These are phyloP conservation scores for Cryptus armator DNA, from an alignment of 2,888 invertebrate species.

Conservation along the genomic window DNA sequence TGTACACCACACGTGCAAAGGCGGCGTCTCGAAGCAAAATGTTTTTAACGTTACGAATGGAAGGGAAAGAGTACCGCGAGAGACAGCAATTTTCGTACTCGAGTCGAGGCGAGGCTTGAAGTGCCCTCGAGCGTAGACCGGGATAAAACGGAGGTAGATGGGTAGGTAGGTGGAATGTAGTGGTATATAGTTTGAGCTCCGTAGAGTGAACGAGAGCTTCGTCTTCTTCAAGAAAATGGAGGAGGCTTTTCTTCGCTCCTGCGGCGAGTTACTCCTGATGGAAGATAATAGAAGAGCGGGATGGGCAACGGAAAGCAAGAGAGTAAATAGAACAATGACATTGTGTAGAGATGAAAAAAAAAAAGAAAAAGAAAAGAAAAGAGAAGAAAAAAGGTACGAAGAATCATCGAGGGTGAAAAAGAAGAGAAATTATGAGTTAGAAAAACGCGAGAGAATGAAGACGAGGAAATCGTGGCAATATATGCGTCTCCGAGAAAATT, in stretches of 20 bases:
- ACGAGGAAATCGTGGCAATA: background rate
- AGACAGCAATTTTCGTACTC: constrained; percentile 65
- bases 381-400: background rate
- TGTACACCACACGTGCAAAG: background rate
- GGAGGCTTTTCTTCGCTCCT: constrained; percentile 43
- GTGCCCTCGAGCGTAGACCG: constrained; percentile 61
- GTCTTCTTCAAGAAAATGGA: constrained; percentile 45
- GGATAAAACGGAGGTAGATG: constrained; percentile 56
- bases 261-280: constrained; percentile 34
- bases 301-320: constrained; percentile 38
- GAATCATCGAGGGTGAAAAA: background rate
- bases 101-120: constrained; percentile 49
- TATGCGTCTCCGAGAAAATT: background rate
- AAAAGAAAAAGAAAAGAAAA: constrained; percentile 2
- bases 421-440: no score
- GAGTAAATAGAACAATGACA: constrained; percentile 39
- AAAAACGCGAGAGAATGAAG: background rate
- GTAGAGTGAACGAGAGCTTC: constrained; percentile 32
- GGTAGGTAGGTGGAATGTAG: constrained; percentile 43
- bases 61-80: constrained; percentile 33
- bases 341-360: constrained; percentile 14
- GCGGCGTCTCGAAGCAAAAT: constrained; percentile 18
- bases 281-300: constrained; percentile 37
- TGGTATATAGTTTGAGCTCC: constrained; percentile 42
- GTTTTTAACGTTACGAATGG: constrained; percentile 26